Evolutionary conservation across 2,113 vertebrate species (phyloP).

Genomic region (Rhinolophus ferrumequinum): DNA sequence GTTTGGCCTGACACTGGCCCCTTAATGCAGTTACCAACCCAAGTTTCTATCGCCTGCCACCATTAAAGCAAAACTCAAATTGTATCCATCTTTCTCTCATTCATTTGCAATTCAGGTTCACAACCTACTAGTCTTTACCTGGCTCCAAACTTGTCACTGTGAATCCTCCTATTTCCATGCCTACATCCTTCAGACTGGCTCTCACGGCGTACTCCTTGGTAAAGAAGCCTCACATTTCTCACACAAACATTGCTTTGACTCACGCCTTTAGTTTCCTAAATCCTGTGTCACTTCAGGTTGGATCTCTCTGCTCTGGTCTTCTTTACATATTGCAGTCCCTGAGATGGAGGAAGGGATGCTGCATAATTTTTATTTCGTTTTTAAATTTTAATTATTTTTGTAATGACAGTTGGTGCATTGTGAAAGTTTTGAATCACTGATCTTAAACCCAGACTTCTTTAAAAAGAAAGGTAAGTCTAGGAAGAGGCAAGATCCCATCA

Average conservation of each 20-base stretch:
- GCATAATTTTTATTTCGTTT: constrained; percentile 39
- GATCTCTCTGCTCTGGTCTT: neutral
- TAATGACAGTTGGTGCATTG: neutral
- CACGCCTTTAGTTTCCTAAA: neutral
- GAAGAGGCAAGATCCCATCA: neutral
- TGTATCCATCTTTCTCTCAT: neutral
- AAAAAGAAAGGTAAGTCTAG: constrained; percentile 43
- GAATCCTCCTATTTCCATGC: neutral
- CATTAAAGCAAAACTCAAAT: neutral
- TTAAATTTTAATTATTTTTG: constrained; percentile 8
- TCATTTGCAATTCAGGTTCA: neutral
- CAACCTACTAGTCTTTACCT: neutral
- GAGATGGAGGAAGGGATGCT: neutral
- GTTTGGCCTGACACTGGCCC: neutral
- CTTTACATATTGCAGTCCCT: neutral
- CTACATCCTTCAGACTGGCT: neutral
- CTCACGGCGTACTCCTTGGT: neutral
- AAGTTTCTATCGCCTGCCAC: neutral
- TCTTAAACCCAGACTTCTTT: constrained; percentile 28
- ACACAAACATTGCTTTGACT: neutral
- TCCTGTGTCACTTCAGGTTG: neutral
- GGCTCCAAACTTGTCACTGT: neutral
- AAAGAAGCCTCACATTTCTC: neutral
- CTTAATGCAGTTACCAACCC: neutral
- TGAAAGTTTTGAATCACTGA: constrained; percentile 31